A percentile compares a stretch with the other conserved stretches of the same genome.
Evolutionary conservation across 2,888 invertebrate genomes (phyloP).

Genomic region (Drosophila gaucha): DNA sequence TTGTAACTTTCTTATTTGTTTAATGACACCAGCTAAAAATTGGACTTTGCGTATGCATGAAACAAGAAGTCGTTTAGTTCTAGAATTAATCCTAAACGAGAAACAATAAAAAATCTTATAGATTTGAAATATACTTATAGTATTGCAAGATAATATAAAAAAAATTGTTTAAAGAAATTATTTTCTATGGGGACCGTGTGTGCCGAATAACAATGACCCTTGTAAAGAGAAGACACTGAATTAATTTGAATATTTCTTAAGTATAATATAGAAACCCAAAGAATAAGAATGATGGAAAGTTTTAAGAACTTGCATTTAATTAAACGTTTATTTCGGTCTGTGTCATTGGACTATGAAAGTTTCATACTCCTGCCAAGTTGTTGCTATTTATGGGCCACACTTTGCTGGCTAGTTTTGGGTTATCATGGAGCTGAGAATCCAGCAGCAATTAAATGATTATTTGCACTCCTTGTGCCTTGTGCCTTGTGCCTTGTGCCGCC

Average conservation of each 20-base stretch:
- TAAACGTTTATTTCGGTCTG: not conserved
- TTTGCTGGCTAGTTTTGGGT: conserved; percentile 26
- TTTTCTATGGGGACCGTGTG: no score
- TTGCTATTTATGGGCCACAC: conserved; percentile 56
- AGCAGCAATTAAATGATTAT: conserved; percentile 63
- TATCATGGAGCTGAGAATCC: conserved; percentile 12
- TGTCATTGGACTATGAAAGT: not conserved
- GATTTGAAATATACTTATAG: no score
- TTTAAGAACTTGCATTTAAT: not conserved
- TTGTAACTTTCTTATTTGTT: conserved; percentile 3
- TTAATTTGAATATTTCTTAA: no score
- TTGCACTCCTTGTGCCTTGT: conserved; percentile 44
- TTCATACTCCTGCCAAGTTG: conserved; percentile 10
- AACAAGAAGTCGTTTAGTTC: no score
- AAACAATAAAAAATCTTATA: no score
- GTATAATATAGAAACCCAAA: no score
- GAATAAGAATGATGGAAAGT: no score
- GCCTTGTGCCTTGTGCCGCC: no score
- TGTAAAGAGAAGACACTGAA: not conserved
- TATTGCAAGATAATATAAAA: not conserved
- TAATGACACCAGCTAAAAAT: conserved; percentile 1
- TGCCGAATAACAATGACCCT: no score
- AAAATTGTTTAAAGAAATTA: no score
- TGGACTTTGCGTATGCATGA: not conserved
- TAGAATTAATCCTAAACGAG: not conserved